phyloP scores from a whole-genome alignment of 2,113 vertebrate genomes.

The Eulacestoma nigropectus region DNA sequence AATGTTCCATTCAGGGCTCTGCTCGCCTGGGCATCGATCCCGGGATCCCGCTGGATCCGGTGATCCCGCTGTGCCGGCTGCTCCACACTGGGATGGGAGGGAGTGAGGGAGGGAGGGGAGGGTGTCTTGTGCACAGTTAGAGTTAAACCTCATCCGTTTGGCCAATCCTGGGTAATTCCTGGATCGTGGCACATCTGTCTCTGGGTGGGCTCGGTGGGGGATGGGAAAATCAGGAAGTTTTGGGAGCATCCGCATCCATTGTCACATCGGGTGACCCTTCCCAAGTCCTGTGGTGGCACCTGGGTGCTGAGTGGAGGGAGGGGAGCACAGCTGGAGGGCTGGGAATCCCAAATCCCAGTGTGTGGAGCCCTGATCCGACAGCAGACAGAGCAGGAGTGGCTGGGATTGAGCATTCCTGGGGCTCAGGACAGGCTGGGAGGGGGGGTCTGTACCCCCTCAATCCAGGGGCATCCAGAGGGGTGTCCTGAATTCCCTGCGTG shows the following conservation, averaged over 20 bases:
- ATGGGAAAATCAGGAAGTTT: background rate
- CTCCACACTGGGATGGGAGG: background rate
- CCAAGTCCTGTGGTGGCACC: background rate
- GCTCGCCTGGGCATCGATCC: background rate
- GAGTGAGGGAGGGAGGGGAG: too few species aligned
- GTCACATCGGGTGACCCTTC: fast-evolving
- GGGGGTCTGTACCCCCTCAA: fast-evolving
- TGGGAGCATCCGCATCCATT: fast-evolving
- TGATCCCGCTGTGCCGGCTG: background rate
- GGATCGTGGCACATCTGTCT: fast-evolving
- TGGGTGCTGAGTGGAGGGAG: background rate
- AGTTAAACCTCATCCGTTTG: fast-evolving
- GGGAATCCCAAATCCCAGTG: fast-evolving
- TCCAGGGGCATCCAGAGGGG: background rate
- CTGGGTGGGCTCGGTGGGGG: fast-evolving
- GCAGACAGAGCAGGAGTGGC: fast-evolving
- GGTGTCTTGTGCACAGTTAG: background rate
- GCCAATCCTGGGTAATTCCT: fast-evolving
- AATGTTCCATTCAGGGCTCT: background rate
- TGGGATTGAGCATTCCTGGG: background rate
- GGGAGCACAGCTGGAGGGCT: background rate
- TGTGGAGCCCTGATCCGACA: fast-evolving
- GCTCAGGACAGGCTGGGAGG: background rate
- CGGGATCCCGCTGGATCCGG: too few species aligned
- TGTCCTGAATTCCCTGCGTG: fast-evolving